A percentile compares a stretch with the other conserved stretches of the same genome.
These are phyloP conservation scores for Hypselothyrea guttata DNA, from an alignment of 2,888 invertebrate genomes.

Conservation along the genomic window DNA sequence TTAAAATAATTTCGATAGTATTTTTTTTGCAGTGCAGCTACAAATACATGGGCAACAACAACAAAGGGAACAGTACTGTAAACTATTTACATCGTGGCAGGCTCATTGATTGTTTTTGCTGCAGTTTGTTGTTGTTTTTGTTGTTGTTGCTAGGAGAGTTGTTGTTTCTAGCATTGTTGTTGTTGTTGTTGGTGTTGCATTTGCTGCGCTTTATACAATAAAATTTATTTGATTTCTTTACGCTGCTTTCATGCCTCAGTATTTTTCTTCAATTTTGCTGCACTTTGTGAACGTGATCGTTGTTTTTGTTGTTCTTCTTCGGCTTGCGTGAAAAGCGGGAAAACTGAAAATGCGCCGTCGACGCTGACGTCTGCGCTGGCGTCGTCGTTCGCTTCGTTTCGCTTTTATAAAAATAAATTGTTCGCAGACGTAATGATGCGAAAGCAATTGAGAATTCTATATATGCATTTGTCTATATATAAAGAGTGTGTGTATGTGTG, in stretches of 20 bases:
- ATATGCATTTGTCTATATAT: slow-evolving; percentile 61
- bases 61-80: slow-evolving; percentile 54
- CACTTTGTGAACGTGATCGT: slow-evolving; percentile 67
- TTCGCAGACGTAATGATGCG: slow-evolving; percentile 77
- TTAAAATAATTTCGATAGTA: no score
- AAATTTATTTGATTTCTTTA: slow-evolving; percentile 75
- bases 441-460: slow-evolving; percentile 78
- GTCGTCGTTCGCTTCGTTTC: slow-evolving; percentile 52
- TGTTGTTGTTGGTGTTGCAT: slow-evolving; percentile 34
- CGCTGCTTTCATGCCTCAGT: slow-evolving; percentile 73
- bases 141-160: slow-evolving; percentile 28
- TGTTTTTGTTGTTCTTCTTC: slow-evolving; percentile 24
- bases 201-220: slow-evolving; percentile 70
- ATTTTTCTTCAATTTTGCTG: slow-evolving; percentile 73
- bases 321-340: slow-evolving; percentile 51
- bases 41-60: slow-evolving; percentile 13
- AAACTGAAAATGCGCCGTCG: slow-evolving; percentile 53
- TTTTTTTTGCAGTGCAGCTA: background rate
- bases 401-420: slow-evolving; percentile 78
- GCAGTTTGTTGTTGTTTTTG: slow-evolving; percentile 38
- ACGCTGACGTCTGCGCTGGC: slow-evolving; percentile 27
- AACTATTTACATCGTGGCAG: slow-evolving; percentile 69
- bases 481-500: slow-evolving; percentile 29
- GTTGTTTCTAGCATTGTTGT: slow-evolving; percentile 22
- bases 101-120: slow-evolving; percentile 70